A percentile compares a stretch with the other conserved stretches of the same genome.
phyloP scores from a whole-genome alignment of 2,797 vertebrate genomes.

The Enteromius trimaculatus region DNA sequence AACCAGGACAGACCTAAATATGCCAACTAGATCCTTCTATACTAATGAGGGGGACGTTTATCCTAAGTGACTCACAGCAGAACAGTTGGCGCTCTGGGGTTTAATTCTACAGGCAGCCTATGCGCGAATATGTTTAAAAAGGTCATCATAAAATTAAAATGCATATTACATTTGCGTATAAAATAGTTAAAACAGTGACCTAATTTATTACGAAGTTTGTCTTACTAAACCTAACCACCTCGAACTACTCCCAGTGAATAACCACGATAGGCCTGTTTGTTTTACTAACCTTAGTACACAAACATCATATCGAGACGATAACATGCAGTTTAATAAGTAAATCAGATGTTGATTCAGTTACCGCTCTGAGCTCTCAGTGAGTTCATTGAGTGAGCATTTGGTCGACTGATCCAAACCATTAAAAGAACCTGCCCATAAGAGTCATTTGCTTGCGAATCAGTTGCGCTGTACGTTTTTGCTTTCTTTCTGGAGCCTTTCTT shows the following conservation, averaged over 20 bases:
- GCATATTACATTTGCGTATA: neutral
- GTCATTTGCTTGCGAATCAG: neutral
- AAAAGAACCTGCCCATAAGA: slow-evolving; percentile 1
- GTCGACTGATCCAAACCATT: slow-evolving; percentile 2
- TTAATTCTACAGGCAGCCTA: too few species aligned
- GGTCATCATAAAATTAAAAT: neutral
- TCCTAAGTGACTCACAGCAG: neutral
- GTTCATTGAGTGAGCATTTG: neutral
- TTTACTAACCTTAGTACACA: neutral
- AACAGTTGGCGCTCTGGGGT: neutral
- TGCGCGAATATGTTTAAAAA: neutral
- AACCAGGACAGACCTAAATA: slow-evolving; percentile 27
- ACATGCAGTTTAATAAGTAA: neutral
- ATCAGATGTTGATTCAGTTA: slow-evolving; percentile 13
- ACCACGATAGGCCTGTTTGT: neutral
- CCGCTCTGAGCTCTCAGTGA: neutral
- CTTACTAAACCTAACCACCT: neutral
- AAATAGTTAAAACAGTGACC: neutral
- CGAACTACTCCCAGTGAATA: neutral
- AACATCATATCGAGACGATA: neutral
- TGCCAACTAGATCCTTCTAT: slow-evolving; percentile 2
- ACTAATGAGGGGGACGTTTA: slow-evolving; percentile 25
- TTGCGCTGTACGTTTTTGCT: neutral
- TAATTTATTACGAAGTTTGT: neutral
- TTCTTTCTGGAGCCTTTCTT: neutral